These are phyloP conservation scores for Bovichtus variegatus DNA, from an alignment of 2,797 vertebrate genomes.

Conservation along the genomic window DNA sequence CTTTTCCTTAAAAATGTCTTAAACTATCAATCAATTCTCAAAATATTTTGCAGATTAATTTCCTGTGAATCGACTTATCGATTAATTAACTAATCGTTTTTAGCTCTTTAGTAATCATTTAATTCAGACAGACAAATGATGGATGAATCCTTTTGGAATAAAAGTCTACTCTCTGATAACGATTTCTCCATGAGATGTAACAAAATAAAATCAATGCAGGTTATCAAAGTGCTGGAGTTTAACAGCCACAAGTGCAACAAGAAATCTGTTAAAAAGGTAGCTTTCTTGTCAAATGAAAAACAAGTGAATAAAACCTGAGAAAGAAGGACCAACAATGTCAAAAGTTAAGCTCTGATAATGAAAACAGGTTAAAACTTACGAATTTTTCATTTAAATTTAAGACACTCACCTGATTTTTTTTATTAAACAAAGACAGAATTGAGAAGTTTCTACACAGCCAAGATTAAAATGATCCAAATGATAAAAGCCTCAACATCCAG, in stretches of 20 bases:
- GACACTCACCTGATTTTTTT: background rate
- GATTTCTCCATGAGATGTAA: background rate
- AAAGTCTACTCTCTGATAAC: background rate
- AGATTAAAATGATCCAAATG: background rate
- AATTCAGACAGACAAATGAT: background rate
- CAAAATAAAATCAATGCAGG: background rate
- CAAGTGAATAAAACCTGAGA: background rate
- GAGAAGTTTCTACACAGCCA: background rate
- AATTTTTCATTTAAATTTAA: background rate
- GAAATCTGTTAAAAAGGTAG: background rate
- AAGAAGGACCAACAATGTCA: background rate
- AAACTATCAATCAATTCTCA: background rate
- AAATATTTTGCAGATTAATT: background rate
- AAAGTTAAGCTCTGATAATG: background rate
- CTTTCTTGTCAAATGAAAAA: background rate
- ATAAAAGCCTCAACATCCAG: background rate
- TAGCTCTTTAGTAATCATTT: background rate
- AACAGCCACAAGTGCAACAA: background rate
- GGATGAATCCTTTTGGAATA: rapidly evolving
- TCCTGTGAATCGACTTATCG: background rate
- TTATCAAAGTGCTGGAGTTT: background rate
- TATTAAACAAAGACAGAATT: background rate
- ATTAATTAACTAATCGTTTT: background rate
- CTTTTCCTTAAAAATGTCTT: background rate
- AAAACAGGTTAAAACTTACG: background rate